These are phyloP conservation scores for Oenanthe melanoleuca DNA, from an alignment of 2,113 vertebrate species.

Conservation along the genomic window DNA sequence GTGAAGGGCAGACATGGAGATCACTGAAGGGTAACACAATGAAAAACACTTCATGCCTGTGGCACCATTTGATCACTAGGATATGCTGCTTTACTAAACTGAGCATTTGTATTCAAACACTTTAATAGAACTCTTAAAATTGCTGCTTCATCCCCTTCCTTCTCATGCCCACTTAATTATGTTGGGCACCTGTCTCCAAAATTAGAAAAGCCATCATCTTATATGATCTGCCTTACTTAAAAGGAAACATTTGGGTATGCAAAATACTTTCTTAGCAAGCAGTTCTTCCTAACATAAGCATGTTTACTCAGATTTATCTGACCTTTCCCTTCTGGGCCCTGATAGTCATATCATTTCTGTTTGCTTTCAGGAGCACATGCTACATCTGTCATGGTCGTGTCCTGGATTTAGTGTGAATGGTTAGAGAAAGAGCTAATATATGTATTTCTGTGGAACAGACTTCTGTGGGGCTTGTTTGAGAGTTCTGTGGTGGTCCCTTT, in stretches of 20 bases:
- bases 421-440: background rate
- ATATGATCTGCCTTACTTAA: background rate
- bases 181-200: background rate
- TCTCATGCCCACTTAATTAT: background rate
- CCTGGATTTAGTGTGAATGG: background rate
- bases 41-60: background rate
- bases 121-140: background rate
- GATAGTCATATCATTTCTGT: background rate
- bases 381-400: background rate
- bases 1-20: background rate
- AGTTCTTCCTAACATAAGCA: background rate
- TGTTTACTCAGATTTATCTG: background rate
- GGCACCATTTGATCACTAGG: background rate
- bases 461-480: background rate
- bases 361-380: background rate
- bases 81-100: slow-evolving; percentile 35
- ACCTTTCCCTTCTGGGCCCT: background rate
- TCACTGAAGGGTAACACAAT: background rate
- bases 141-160: background rate
- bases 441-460: background rate
- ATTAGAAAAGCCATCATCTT: background rate
- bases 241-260: background rate
- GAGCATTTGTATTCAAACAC: slow-evolving; percentile 27
- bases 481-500: background rate
- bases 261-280: background rate